phyloP scores from a whole-genome alignment of 2,113 vertebrate genomes.

The Triplophysa tibetana region DNA sequence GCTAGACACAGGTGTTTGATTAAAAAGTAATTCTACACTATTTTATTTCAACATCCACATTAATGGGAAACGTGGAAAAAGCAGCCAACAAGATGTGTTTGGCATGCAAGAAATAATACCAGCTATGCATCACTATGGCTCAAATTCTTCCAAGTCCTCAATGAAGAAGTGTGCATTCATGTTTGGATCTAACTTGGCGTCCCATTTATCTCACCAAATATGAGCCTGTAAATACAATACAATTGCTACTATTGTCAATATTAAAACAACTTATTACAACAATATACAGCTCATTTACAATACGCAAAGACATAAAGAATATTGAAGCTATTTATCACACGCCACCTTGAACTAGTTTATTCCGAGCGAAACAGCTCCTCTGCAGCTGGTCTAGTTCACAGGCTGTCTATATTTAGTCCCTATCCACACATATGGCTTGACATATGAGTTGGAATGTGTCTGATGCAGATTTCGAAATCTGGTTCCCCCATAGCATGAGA shows the following conservation, averaged over 20 bases:
- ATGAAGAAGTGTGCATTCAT: slow-evolving; percentile 3
- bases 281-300: slow-evolving; percentile 56
- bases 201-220: background rate
- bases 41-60: slow-evolving; percentile 28
- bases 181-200: background rate
- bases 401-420: slow-evolving; percentile 23
- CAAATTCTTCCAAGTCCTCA: slow-evolving; percentile 5
- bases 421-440: slow-evolving; percentile 7
- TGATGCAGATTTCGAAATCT: background rate
- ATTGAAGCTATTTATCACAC: slow-evolving; percentile 9
- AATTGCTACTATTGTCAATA: slow-evolving; percentile 35
- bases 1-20: background rate
- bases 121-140: slow-evolving; percentile 17
- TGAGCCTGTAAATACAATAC: slow-evolving; percentile 2
- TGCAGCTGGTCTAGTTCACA: background rate
- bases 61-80: background rate
- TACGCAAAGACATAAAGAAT: background rate
- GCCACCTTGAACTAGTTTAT: background rate
- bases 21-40: slow-evolving; percentile 12
- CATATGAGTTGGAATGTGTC: background rate
- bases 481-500: background rate
- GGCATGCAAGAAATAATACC: slow-evolving; percentile 26
- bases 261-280: slow-evolving; percentile 48
- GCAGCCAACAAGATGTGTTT: background rate
- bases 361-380: slow-evolving; percentile 38